Base-by-base conservation (phyloP, 1,140 invertebrate genomes). In the Pararge aegeria region DNA sequence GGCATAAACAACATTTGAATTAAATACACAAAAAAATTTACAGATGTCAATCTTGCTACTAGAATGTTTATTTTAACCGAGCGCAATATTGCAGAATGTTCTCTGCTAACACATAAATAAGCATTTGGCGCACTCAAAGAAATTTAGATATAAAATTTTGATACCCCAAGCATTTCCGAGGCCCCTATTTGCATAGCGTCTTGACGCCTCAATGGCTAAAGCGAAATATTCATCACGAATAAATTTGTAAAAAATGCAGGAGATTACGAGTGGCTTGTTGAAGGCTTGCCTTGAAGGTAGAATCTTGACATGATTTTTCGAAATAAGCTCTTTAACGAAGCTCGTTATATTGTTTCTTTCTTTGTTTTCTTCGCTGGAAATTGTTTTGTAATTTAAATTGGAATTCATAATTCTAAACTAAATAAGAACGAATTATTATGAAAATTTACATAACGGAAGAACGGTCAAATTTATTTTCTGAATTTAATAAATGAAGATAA, bases 141-240 rank as follows among this genome's bases (percentile, higher is more conserved):
- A 15, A 46, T 46, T 46, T 46, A 20, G 44, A 20, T 46, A 21
- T 46, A 13, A 50, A 58, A 49, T 49, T 21, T 38, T 49, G 48
- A 50, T 30, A 30, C 27, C 5, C 18, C 18, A 7, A 29, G 27
- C 13, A 55, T 46, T 30, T 20, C 9, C 29, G 18, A 49, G 15
- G 46, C 18, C 10, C 7, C 3, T 27, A 58, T 58, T 58, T 49
- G 30, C 55, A 58, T 58, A 58, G 34, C 20, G 48, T 58, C 55
- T 51, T 49, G 30, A 34, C 30, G 55, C 19, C 34, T 50, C 46
- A 58, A 20, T 51, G 13, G 48, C 15, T 18, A 19, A 58, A 40
- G 6, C 44, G 46, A 58, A 58, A 58, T 58, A 58, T 58, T 58
- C 55, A 58, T 40, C 21, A 13, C 21, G 55, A 38, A 58, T 58